Percentiles rank a stretch among this genome's conserved stretches.
Evolutionary conservation across 2,113 vertebrate genomes (phyloP).

Genomic region (Calypte anna): DNA sequence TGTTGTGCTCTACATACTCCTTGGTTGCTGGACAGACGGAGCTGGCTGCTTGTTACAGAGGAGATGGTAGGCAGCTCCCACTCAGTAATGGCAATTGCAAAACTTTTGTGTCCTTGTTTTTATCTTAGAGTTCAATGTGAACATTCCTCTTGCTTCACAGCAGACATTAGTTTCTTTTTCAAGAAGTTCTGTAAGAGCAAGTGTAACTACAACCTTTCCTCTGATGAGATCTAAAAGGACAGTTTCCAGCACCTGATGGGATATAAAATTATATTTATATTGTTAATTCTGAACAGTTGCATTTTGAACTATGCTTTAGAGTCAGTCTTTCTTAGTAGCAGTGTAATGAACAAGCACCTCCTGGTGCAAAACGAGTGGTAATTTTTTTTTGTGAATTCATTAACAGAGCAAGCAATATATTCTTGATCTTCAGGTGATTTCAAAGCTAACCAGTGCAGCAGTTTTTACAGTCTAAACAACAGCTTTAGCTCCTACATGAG

Average conservation of each 20-base stretch:
- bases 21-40: background rate
- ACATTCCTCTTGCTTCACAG: background rate
- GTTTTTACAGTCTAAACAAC: background rate
- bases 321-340: background rate
- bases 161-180: background rate
- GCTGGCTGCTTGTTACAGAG: background rate
- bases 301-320: background rate
- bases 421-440: background rate
- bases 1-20: fast-evolving
- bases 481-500: background rate
- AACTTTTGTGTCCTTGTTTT: background rate
- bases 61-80: background rate
- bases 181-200: background rate
- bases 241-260: fast-evolving
- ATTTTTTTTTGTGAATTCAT: background rate
- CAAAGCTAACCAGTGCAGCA: background rate
- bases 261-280: background rate
- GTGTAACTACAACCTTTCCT: background rate
- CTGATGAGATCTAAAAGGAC: background rate
- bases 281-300: background rate
- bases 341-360: background rate
- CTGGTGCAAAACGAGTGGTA: background rate
- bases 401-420: background rate
- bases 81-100: fast-evolving
- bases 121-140: background rate